Conservation (phyloP, 2,113 vertebrate species). For the Dipodomys stephensi region DNA sequence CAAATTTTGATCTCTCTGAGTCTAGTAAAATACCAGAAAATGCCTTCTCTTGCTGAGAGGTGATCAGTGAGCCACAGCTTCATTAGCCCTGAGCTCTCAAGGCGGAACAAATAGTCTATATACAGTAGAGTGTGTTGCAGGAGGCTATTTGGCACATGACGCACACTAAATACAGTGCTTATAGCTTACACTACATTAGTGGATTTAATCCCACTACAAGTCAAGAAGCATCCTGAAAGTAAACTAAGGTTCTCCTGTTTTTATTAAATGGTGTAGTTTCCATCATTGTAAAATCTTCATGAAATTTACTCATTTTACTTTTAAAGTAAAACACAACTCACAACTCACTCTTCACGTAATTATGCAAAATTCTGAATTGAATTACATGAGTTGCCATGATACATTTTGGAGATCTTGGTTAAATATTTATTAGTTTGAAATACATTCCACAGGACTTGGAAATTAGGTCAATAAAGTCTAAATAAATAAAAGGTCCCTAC, state of each 20-base stretch:
- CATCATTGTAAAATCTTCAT: background rate
- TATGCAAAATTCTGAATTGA: background rate
- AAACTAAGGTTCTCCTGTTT: background rate
- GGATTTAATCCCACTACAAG: background rate
- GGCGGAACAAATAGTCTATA: too few species aligned
- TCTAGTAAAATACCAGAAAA: background rate
- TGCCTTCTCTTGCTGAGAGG: too few species aligned
- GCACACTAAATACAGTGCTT: background rate
- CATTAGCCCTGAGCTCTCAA: background rate
- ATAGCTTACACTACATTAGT: background rate
- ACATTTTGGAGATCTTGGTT: background rate
- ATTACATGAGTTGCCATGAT: background rate
- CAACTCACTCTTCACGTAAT: background rate
- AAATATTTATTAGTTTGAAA: background rate
- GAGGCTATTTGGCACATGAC: background rate
- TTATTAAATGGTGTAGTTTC: background rate
- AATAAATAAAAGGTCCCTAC: background rate
- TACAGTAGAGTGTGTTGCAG: accelerated
- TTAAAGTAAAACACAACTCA: background rate
- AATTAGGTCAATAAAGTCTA: background rate
- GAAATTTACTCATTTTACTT: background rate
- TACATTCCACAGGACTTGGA: background rate
- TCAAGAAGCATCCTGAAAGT: background rate
- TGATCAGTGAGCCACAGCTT: background rate
- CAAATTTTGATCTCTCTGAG: too few species aligned